Evolutionary conservation across 2,113 vertebrate genomes (phyloP), one percentile per base, ranked within the genome.

Genomic region (Saguinus imperator): DNA sequence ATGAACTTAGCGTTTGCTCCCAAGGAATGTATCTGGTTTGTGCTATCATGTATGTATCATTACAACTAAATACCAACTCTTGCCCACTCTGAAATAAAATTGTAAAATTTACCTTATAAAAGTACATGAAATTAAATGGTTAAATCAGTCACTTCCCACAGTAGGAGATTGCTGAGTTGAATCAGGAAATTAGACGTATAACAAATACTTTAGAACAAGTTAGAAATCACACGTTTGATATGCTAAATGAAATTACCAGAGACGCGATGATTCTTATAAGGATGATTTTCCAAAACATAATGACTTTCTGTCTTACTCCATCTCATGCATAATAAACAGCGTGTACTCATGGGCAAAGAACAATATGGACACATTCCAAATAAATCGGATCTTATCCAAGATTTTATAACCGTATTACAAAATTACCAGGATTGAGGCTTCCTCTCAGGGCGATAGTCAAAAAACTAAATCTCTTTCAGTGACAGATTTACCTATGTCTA

Each of bases 191-290:
- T 81, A 87, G 25, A 27, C 37, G 55, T 82, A 35, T 68, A 80
- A 77, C 40, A 75, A 37, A 70, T 77, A 87, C 27, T 94, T 87
- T 66, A 87, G n/a, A 83, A 75, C 13, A 93, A 17, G 11, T 88
- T 80, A 68, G 27, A 94, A 94, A 77, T 87, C 76, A 83, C 8
- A 82, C 14, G 79, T 92, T 79, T 92, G 37, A 89, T 13, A 81
- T 72, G 27, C 3, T 92, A 68, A 43, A 83, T 85, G 55, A 85
- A 50, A 91, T 87, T 86, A 80, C 9, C 55, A 87, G 37, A 72
- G 45, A 94, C 27, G 17, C 70, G 5, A 73, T 76, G 18, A 9
- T 75, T 58, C 48, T 23, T 81, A 18, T 32, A 40, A 70, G 20
- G 43, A 68, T 80, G 4, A 70, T 87, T 90, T 94, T 70, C 20